Base-by-base conservation (phyloP, 1,140 invertebrate genomes). In the Neelides sp. region DNA sequence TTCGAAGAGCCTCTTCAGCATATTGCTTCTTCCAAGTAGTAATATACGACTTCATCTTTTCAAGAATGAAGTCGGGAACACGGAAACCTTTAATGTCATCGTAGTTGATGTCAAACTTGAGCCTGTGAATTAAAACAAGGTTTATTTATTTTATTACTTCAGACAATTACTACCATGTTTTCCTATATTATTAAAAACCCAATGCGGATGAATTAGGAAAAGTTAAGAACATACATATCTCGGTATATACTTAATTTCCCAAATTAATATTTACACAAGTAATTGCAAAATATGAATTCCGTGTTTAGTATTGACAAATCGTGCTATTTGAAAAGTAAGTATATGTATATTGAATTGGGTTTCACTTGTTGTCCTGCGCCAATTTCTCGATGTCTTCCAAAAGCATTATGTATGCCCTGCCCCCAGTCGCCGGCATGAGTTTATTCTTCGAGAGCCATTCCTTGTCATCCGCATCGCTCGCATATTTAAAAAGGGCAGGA, bases 361-460 rank as follows among this genome's bases (percentile, higher is more conserved):
- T 36, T 13, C 19, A 42, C 55, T 57, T 61, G 48, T 61, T 61
- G 36, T 61, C 58, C 23, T 40, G 32, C 23, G 79, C 76, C 36
- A 87, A 66, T 61, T 85, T 80, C 66, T 77, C 71, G 39, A 88
- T 82, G 63, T 88, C 84, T 62, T 85, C 79, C 47, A 85, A 70
- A n/a, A 86, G 69, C 71, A 86, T 75, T 52, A 88, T 75, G 59
- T 84, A 85, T 24, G 82, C 80, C 68, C 81, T 83, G 5, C 82
- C 82, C 12, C 82, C 82, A 45, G 79, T 80, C 30, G 78, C 76
- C 59, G 82, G 78, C 65, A 83, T 82, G 48, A 83, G 67, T 62
- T 81, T 80, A 57, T 83, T 77, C 54, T 77, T 79, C 41, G 78
- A 75, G 22, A 88, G 72, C 83, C 83, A 86, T 63, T 83, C 79